Percentiles rank a stretch among this genome's conserved stretches.
Evolutionary conservation across 2,113 vertebrate genomes (phyloP).

Genomic region (Elephas maximus): DNA sequence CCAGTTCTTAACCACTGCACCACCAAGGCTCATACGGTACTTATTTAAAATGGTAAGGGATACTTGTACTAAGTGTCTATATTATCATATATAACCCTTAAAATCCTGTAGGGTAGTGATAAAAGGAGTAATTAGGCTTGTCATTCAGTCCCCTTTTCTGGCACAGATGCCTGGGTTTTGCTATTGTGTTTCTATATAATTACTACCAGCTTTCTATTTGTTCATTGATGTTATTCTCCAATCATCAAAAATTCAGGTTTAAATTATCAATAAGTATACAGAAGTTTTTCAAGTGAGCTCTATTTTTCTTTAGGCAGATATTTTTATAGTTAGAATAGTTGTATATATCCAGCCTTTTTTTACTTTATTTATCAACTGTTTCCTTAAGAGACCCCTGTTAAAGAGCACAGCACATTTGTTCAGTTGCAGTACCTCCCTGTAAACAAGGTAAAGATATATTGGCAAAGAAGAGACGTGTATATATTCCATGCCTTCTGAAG

Average conservation of each 20-base stretch:
- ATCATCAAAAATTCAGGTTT: background rate
- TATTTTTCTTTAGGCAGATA: background rate
- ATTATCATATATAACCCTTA: background rate
- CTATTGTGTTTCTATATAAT: background rate
- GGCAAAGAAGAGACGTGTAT: background rate
- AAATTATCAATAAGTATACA: background rate
- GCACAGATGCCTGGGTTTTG: background rate
- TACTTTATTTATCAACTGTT: background rate
- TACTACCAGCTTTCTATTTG: background rate
- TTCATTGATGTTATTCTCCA: background rate
- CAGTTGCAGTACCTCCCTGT: background rate
- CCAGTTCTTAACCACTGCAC: too few relatives aligned
- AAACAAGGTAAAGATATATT: background rate
- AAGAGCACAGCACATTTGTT: background rate
- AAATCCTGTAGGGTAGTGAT: background rate
- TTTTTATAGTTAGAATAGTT: background rate
- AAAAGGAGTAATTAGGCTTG: background rate
- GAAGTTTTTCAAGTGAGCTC: background rate
- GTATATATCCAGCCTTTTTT: background rate
- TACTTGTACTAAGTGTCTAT: background rate
- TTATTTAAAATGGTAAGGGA: background rate
- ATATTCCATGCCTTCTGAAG: background rate
- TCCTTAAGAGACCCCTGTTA: background rate
- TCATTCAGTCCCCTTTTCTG: background rate
- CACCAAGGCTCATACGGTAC: background rate